These are phyloP conservation scores for Amiota communis DNA, from an alignment of 2,888 invertebrate genomes.

Conservation along the genomic window DNA sequence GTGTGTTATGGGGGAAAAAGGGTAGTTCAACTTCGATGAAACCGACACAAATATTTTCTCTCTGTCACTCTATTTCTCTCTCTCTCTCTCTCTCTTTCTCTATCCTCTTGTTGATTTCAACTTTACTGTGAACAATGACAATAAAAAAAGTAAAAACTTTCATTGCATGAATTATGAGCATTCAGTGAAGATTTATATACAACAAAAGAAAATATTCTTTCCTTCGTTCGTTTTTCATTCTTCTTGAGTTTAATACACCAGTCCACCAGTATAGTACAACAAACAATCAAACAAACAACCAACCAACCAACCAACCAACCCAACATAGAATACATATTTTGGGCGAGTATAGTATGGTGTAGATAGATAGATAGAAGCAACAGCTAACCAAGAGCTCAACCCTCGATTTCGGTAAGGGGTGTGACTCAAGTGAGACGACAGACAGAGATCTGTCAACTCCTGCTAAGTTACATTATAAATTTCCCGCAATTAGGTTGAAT, in stretches of 20 bases:
- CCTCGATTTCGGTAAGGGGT: too few species aligned
- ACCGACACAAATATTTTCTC: too few species aligned
- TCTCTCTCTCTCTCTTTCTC: too few species aligned
- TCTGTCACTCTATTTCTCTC: too few species aligned
- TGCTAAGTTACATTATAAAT: constrained; percentile 65
- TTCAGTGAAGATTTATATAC: constrained; percentile 69
- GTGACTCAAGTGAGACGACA: constrained; percentile 26
- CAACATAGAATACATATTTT: not conserved
- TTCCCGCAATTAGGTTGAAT: constrained; percentile 71
- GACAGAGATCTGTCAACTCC: constrained; percentile 55
- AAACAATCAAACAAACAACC: not conserved
- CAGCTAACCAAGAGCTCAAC: too few species aligned
- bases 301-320: not conserved
- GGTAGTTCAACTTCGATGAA: too few species aligned
- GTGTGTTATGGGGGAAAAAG: too few species aligned
- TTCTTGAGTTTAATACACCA: not conserved
- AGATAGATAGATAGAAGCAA: too few species aligned
- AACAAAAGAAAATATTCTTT: constrained; percentile 52
- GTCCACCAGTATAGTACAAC: not conserved
- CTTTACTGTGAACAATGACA: too few species aligned
- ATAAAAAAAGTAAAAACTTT: constrained; percentile 12
- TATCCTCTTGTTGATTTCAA: too few species aligned
- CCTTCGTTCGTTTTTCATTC: constrained; percentile 25
- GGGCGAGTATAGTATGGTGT: not conserved
- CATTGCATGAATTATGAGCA: constrained; percentile 69